Conservation (phyloP, 2,888 invertebrate species). For the Catocala sponsa region DNA sequence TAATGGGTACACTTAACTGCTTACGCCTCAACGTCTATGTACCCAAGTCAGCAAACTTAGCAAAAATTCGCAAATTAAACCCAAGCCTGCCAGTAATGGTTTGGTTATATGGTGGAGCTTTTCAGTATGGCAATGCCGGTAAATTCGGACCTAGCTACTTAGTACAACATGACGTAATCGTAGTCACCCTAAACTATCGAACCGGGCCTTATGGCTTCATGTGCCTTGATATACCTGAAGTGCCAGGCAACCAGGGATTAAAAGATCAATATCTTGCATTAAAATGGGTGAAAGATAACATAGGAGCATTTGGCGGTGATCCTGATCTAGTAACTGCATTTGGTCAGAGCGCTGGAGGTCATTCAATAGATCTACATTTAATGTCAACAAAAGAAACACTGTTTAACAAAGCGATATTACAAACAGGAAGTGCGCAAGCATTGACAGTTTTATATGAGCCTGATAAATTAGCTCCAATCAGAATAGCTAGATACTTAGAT, state of each 20-base stretch:
- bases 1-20: slow-evolving; percentile 19
- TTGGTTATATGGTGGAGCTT: slow-evolving; percentile 19
- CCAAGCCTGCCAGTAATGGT: slow-evolving; percentile 19
- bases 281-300: slow-evolving; percentile 51
- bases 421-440: slow-evolving; percentile 13
- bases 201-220: slow-evolving; percentile 52
- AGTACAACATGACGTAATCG: slow-evolving; percentile 44
- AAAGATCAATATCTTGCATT: slow-evolving; percentile 52
- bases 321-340: slow-evolving; percentile 49
- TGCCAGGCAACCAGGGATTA: slow-evolving; percentile 53
- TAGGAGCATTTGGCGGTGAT: slow-evolving; percentile 53
- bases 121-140: slow-evolving; percentile 2
- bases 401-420: slow-evolving; percentile 44
- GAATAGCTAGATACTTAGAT: slow-evolving; percentile 14
- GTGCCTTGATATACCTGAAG: slow-evolving; percentile 44
- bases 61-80: background rate
- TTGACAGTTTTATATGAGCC: slow-evolving; percentile 11
- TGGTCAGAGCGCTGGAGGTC: slow-evolving; percentile 51
- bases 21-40: slow-evolving; percentile 22
- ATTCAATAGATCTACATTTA: slow-evolving; percentile 50
- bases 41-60: slow-evolving; percentile 4
- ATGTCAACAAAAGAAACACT: slow-evolving; percentile 39
- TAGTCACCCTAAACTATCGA: slow-evolving; percentile 51
- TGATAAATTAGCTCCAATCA: slow-evolving; percentile 14
- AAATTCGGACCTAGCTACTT: slow-evolving; percentile 22